Percentiles rank a stretch among this genome's conserved stretches.
Evolutionary conservation across 2,888 invertebrate genomes (phyloP).

Genomic region (Erynnis tages): DNA sequence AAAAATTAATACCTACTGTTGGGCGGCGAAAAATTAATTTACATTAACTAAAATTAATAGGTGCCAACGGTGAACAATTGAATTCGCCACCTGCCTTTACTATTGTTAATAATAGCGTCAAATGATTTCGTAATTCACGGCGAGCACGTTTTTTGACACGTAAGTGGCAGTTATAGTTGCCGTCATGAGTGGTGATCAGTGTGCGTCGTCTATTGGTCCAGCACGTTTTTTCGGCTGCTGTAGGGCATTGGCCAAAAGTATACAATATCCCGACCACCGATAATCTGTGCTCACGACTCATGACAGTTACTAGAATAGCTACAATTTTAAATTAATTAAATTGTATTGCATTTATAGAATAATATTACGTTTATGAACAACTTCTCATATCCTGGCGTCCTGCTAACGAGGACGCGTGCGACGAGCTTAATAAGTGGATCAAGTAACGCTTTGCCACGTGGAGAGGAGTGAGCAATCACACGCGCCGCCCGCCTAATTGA

Average conservation of each 20-base stretch:
- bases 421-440: slow-evolving; percentile 72
- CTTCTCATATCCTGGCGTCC: slow-evolving; percentile 57
- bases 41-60: slow-evolving; percentile 23
- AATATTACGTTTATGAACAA: slow-evolving; percentile 51
- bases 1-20: slow-evolving; percentile 16
- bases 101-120: slow-evolving; percentile 10
- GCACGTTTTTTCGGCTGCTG: too few species aligned
- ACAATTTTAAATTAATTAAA: not conserved
- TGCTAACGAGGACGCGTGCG: slow-evolving; percentile 55
- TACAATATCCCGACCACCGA: too few species aligned
- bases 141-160: slow-evolving; percentile 2
- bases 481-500: slow-evolving; percentile 78
- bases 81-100: slow-evolving; percentile 9
- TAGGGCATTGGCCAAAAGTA: too few species aligned
- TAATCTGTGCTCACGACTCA: too few species aligned
- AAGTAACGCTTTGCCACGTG: slow-evolving; percentile 74
- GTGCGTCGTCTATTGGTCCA: too few species aligned
- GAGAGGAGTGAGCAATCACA: slow-evolving; percentile 71
- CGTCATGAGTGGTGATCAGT: too few species aligned
- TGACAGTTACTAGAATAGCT: too few species aligned
- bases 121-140: slow-evolving; percentile 10
- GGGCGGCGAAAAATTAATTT: slow-evolving; percentile 22
- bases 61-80: slow-evolving; percentile 15
- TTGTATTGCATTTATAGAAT: not conserved
- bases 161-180: not conserved